Evolutionary conservation across 2,888 invertebrate species (phyloP).

Genomic region (Pelosia muscerda): DNA sequence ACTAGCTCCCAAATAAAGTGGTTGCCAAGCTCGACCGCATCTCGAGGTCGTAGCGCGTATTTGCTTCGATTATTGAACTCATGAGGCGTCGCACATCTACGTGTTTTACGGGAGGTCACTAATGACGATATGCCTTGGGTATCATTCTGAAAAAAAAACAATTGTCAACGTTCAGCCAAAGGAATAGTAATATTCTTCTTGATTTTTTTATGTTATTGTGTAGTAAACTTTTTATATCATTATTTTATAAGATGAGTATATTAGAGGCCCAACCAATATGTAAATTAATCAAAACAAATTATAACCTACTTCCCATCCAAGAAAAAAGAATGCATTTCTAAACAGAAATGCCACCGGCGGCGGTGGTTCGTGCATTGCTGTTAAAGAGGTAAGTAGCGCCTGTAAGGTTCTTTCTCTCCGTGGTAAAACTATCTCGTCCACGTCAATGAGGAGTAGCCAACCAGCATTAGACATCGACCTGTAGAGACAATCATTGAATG

Average conservation of each 20-base stretch:
- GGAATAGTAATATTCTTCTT: too few species aligned
- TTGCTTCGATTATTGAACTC: constrained; percentile 97
- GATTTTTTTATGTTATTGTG: too few species aligned
- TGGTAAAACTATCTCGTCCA: constrained; percentile 96
- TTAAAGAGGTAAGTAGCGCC: constrained; percentile 87
- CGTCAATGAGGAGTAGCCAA: constrained; percentile 94
- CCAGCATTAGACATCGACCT: constrained; percentile 94
- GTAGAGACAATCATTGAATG: constrained; percentile 97
- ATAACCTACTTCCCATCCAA: constrained; percentile 78
- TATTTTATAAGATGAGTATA: too few species aligned
- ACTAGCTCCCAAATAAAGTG: constrained; percentile 97
- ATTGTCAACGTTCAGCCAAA: too few species aligned
- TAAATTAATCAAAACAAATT: too few species aligned
- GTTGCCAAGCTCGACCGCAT: constrained; percentile 96
- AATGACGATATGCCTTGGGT: constrained; percentile 86
- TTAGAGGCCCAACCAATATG: too few species aligned
- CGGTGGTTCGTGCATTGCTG: constrained; percentile 81
- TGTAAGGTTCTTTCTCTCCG: constrained; percentile 92
- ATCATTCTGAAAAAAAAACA: constrained; percentile 70
- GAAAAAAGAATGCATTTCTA: constrained; percentile 89
- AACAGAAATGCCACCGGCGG: constrained; percentile 94
- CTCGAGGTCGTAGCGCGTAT: constrained; percentile 94
- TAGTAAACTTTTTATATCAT: too few species aligned
- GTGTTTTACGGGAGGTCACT: constrained; percentile 93
- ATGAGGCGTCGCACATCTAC: constrained; percentile 92